phyloP scores from a whole-genome alignment of 2,888 invertebrate genomes.

The Mythimna pallens region DNA sequence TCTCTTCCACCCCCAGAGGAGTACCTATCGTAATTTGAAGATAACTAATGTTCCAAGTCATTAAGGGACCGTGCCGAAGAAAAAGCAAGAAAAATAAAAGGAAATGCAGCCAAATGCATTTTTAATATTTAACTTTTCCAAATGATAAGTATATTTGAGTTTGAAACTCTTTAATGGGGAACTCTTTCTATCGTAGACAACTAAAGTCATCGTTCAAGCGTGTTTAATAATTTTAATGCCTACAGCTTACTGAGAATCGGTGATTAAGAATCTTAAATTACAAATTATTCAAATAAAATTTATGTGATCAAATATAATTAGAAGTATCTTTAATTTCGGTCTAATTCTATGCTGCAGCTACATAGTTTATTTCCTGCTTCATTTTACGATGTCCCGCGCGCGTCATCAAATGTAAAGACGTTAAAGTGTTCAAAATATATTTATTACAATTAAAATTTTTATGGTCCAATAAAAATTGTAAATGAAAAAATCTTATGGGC shows the following conservation, averaged over 20 bases:
- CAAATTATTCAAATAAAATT: constrained; percentile 45
- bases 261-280: constrained; percentile 37
- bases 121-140: constrained; percentile 75
- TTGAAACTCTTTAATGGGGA: constrained; percentile 35
- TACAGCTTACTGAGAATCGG: constrained; percentile 16
- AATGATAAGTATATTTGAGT: constrained; percentile 52
- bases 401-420: constrained; percentile 65
- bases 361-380: constrained; percentile 68
- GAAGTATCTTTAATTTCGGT: constrained; percentile 55
- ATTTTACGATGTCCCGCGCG: constrained; percentile 71
- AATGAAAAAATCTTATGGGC: constrained; percentile 75
- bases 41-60: constrained; percentile 88
- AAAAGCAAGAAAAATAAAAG: constrained; percentile 68
- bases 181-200: constrained; percentile 27
- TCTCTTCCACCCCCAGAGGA: constrained; percentile 73
- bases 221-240: constrained; percentile 27
- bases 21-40: constrained; percentile 88
- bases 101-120: constrained; percentile 85
- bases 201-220: constrained; percentile 30
- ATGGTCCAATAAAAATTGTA: constrained; percentile 77
- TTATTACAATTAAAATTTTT: constrained; percentile 80
- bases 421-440: constrained; percentile 72
- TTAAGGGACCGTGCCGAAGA: constrained; percentile 80
- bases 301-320: constrained; percentile 48
- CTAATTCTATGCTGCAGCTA: constrained; percentile 54